Evolutionary conservation across 2,888 invertebrate genomes (phyloP), one percentile per base, ranked within the genome.

Genomic region (Dilophus febrilis): DNA sequence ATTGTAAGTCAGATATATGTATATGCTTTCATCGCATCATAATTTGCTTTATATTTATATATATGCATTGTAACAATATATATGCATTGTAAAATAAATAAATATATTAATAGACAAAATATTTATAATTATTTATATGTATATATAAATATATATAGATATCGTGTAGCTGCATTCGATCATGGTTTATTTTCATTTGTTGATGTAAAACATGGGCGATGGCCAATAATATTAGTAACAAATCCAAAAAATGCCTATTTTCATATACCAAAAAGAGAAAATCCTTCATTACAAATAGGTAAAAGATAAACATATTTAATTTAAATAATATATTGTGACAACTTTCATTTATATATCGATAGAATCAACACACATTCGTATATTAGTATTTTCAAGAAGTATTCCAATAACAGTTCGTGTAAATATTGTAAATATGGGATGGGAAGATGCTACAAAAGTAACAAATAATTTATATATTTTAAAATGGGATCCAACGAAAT

Each of bases 221-320:
- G 87, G 87, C 91, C 91, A 8, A 64, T 86, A 19, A 69, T 79
- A 33, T 61, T 92, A 47, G 70, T 91, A 14, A 90, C 90, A 35
- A 91, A 90, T 66, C 92, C 92, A n/a, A 91, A 90, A 64, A 71
- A 85, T 61, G 78, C 83, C 22, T 64, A 74, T 45, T 85, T 76
- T 56, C 55, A 67, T 35, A 75, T 86, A 63, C 77, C 82, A 2
- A 65, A 68, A 3, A 73, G 77, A 51, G 88, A 90, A 60, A 80
- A 86, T 30, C 51, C 40, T 8, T 27, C 39, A 12, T n/a, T 48
- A 17, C 48, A 47, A 28, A 28, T 29, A 28, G 38, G 38, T 32
- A 22, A n/a, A 17, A 32, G 8, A 7, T 13, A 13, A 35, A 12
- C 12, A 18, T 35, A 14, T 17, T 33, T 17, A 18, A 19, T 19